Percentiles rank a stretch among this genome's conserved stretches.
phyloP scores from a whole-genome alignment of 2,113 vertebrate species.

The Microcebus jonahi region DNA sequence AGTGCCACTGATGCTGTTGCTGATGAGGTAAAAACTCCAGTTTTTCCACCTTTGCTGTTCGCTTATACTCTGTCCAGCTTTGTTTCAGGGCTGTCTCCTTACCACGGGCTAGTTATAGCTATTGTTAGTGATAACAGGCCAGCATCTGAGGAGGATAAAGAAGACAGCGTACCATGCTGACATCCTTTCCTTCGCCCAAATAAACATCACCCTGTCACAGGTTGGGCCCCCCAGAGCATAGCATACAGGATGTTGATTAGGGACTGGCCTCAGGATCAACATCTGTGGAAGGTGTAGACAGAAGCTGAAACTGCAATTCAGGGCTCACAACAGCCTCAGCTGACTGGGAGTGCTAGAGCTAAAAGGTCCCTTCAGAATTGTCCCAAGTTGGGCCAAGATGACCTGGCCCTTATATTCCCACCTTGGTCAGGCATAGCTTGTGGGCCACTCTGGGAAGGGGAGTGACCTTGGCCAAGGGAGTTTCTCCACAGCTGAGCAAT shows the following conservation, averaged over 20 bases:
- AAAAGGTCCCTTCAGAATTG: background rate
- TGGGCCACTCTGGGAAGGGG: background rate
- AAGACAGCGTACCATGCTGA: background rate
- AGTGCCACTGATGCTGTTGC: background rate
- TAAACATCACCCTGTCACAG: background rate
- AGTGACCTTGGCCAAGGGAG: background rate
- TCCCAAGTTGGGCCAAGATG: background rate
- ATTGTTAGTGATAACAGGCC: background rate
- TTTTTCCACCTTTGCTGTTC: background rate
- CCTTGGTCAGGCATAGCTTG: background rate
- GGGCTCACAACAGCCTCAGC: background rate
- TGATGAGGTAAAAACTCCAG: background rate
- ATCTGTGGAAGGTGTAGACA: background rate
- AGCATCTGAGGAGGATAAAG: background rate
- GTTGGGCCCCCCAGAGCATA: background rate
- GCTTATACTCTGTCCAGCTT: background rate
- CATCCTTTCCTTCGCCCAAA: background rate
- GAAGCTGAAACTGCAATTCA: background rate
- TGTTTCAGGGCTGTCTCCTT: background rate
- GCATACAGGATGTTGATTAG: background rate
- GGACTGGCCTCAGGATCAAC: no score
- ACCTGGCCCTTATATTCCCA: background rate
- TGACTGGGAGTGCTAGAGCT: background rate
- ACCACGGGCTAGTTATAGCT: background rate
- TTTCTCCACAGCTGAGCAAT: background rate